These are phyloP conservation scores for Astur gentilis DNA, from an alignment of 2,113 vertebrate genomes.

Conservation along the genomic window DNA sequence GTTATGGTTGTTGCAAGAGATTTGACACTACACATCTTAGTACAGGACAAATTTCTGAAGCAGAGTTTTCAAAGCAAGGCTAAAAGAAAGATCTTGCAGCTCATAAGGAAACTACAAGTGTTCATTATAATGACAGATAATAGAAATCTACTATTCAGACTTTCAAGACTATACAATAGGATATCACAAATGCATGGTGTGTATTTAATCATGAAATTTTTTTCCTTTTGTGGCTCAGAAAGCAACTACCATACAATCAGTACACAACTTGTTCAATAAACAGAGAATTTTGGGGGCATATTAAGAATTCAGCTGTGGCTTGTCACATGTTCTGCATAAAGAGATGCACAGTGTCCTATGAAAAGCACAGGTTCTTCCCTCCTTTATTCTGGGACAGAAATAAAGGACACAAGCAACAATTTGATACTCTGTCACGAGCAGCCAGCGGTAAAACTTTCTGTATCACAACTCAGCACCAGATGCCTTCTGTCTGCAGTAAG, in stretches of 20 bases:
- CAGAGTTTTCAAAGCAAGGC: not conserved
- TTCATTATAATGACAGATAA: not conserved
- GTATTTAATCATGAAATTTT: not conserved
- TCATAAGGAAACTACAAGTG: not conserved
- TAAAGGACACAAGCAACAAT: not conserved
- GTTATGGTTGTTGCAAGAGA: not conserved
- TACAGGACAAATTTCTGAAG: not conserved
- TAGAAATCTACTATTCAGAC: not conserved
- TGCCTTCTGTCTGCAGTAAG: not conserved
- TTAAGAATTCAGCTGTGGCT: not conserved
- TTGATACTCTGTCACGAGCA: not conserved
- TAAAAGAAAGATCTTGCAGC: not conserved
- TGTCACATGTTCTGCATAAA: not conserved
- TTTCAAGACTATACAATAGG: not conserved
- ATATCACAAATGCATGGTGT: not conserved
- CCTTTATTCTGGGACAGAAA: not conserved
- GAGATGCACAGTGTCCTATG: not conserved
- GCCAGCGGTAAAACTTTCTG: rapidly evolving
- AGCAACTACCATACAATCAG: not conserved
- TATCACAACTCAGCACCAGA: not conserved
- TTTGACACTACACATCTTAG: not conserved
- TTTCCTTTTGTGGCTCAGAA: not conserved
- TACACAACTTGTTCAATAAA: not conserved
- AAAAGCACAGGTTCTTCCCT: not conserved
- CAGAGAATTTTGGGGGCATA: not conserved